These are phyloP conservation scores for Periparus ater DNA, from an alignment of 2,797 vertebrate species.

Conservation along the genomic window DNA sequence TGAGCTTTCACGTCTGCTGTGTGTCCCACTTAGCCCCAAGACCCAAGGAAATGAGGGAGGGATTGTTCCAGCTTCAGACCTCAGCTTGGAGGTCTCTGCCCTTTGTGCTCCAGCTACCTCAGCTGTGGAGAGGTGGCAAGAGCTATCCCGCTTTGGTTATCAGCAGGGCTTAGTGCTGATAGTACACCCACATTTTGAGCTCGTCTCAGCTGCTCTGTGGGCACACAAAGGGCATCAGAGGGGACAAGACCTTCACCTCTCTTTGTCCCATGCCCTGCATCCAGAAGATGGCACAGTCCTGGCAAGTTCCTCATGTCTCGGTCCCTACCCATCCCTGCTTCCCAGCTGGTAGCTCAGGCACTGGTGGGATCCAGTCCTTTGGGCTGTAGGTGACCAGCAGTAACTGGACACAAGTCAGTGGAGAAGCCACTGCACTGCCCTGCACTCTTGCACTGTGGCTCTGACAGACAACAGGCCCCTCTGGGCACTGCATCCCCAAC, in stretches of 20 bases:
- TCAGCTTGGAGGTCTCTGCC: not conserved
- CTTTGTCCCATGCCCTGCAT: not conserved
- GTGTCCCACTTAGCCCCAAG: not conserved
- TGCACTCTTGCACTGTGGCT: not conserved
- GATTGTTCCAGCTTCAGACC: not conserved
- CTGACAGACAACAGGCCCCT: not conserved
- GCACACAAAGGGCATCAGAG: not conserved
- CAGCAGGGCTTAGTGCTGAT: not conserved
- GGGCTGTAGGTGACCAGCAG: not conserved
- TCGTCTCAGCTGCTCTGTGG: not conserved
- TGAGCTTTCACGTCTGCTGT: not conserved
- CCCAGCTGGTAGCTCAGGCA: not conserved
- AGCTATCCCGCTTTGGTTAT: not conserved
- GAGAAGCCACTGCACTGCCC: not conserved
- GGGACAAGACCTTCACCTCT: not conserved
- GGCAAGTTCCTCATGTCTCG: not conserved
- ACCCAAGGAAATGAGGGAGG: not conserved
- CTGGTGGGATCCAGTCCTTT: not conserved
- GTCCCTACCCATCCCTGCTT: not conserved
- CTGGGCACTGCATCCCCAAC: not conserved
- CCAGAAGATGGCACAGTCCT: not conserved
- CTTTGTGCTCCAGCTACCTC: not conserved
- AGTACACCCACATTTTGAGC: not conserved
- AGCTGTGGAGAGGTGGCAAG: not conserved
- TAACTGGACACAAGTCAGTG: accelerated